Base-by-base conservation (phyloP, 2,113 vertebrate species). In the Cranoglanis bouderius region DNA sequence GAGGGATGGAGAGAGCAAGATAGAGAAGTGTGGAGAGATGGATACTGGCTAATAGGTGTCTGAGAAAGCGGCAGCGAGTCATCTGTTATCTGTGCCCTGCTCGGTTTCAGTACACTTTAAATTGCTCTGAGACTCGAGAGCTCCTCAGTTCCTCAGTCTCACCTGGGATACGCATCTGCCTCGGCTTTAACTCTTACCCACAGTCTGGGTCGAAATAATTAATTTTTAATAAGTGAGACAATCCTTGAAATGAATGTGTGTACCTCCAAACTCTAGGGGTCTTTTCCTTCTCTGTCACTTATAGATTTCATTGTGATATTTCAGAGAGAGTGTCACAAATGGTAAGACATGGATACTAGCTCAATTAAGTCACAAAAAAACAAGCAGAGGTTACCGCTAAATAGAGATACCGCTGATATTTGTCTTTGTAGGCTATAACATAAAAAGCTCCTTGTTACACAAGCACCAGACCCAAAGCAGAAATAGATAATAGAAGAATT, bases 91-190 rank as follows among this genome's bases (percentile, higher is more conserved):
- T 87, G 38, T 51, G 92, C 88, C 84, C 92, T 89, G 93, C 91
- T 92, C 87, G 38, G 74, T 43, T 88, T 72, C 51, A 29, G 91
- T 93, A 94, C 94, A 88, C 91, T 93, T 72, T 89, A 96, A 96
- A 96, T 96, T 95, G 95, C 94, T 95, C 91, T 92, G 94, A 95
- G 95, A 95, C 93, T 94, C 93, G 87, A 93, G 29, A 93, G 92
- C 92, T 93, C 92, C 83, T 92, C 89, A 81, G 90, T 90, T 92
- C 92, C 92, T 89, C 75, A 43, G 86, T 82, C 92, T 93, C 95
- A 94, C 94, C 92, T 94, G 95, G 94, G 94, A 96, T 91, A 72
- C 14, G 24, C 80, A 55, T 82, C 43, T 5, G 80, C 80, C 53
- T 55, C 6, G 46, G 21, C n/a, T 57, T 82, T 2, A 38, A 57